Conservation (phyloP, 1,140 invertebrate genomes). For the Drosophila arawakana region DNA sequence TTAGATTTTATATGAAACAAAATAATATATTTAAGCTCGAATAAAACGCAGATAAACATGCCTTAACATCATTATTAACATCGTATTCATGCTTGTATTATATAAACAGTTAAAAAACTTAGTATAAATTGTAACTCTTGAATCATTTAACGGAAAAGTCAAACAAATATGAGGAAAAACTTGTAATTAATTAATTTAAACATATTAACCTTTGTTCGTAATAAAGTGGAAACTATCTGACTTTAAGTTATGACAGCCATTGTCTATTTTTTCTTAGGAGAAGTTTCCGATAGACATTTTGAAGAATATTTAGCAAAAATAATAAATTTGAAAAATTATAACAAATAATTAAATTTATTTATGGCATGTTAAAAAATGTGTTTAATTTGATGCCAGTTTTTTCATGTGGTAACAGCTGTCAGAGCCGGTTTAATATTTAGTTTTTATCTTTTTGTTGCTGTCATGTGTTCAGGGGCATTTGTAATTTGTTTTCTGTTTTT, state of each 20-base stretch:
- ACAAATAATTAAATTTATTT: conserved; percentile 63
- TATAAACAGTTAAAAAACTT: conserved; percentile 4
- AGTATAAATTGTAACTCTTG: no score
- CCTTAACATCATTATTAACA: neutral
- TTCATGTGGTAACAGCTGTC: conserved; percentile 38
- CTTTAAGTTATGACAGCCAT: conserved; percentile 28
- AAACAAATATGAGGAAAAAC: conserved; percentile 22
- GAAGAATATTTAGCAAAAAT: conserved; percentile 33
- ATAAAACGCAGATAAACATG: neutral
- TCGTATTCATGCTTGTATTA: conserved; percentile 2
- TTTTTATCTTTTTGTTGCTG: conserved; percentile 6
- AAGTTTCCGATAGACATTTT: conserved; percentile 15
- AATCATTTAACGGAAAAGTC: conserved; percentile 27
- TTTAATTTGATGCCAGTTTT: conserved; percentile 41
- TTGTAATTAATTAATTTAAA: conserved; percentile 29
- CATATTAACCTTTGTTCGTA: conserved; percentile 39
- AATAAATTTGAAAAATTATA: conserved; percentile 68
- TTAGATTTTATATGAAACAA: no score
- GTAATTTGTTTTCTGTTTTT: conserved; percentile 34
- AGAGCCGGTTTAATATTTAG: conserved; percentile 44
- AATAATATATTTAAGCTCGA: no score
- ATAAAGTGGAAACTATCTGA: conserved; percentile 28
- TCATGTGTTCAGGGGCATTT: conserved; percentile 30
- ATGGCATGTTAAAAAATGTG: conserved; percentile 44
- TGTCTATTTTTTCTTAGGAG: conserved; percentile 11